Percentiles rank a stretch among this genome's conserved stretches.
Evolutionary conservation across 1,140 invertebrate species (phyloP).

Genomic region (Hylyphantes graminicola): DNA sequence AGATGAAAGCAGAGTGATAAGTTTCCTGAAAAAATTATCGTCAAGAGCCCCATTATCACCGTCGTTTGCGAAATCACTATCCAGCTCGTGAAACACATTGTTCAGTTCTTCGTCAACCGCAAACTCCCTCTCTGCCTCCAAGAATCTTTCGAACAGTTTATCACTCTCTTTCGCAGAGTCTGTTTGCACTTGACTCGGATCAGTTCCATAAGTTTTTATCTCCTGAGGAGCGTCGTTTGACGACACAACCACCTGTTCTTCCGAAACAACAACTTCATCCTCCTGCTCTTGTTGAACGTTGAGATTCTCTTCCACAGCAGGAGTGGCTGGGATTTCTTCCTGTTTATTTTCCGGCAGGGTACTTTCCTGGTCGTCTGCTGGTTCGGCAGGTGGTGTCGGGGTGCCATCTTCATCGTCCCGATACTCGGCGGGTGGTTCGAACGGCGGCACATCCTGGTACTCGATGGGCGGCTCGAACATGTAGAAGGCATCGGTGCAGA

Average conservation of each 20-base stretch:
- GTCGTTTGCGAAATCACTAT: conserved; percentile 42
- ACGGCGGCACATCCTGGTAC: conserved; percentile 55
- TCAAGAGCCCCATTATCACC: conserved; percentile 17
- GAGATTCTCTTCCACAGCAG: not conserved
- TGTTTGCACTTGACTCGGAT: not conserved
- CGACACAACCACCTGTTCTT: conserved; percentile 4
- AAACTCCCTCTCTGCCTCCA: conserved; percentile 53
- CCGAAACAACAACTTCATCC: conserved; percentile 17
- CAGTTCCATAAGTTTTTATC: not conserved
- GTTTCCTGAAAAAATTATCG: conserved; percentile 39
- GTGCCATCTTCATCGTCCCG: conserved; percentile 13
- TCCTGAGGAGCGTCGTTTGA: conserved; percentile 5
- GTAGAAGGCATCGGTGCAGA: conserved; percentile 31
- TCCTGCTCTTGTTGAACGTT: not conserved
- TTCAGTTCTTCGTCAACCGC: conserved; percentile 55
- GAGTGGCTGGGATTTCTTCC: not conserved
- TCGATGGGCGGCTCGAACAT: conserved; percentile 60
- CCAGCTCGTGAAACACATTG: conserved; percentile 47
- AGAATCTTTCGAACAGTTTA: conserved; percentile 51
- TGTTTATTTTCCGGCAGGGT: not conserved
- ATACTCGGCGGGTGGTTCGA: conserved; percentile 58
- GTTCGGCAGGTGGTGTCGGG: not conserved
- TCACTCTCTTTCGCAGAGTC: conserved; percentile 40
- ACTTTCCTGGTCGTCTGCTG: not conserved
- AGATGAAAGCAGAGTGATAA: conserved; percentile 36